Conservation (phyloP, 2,888 invertebrate genomes). For the Euphydryas editha region DNA sequence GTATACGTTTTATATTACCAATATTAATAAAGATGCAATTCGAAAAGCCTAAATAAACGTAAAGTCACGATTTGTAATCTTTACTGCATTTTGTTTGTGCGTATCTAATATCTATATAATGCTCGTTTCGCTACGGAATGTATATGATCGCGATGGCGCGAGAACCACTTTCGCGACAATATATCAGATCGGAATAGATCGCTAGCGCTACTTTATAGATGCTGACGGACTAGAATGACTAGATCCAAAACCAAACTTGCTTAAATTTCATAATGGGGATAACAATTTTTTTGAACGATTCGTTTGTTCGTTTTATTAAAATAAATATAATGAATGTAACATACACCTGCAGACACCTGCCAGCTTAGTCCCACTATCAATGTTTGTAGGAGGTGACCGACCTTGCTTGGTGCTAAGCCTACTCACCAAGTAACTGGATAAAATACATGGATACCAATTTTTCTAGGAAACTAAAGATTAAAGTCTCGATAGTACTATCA, state of each 20-base stretch:
- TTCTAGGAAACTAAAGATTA: too few species aligned
- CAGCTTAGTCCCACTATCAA: slow-evolving; percentile 29
- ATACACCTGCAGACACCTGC: slow-evolving; percentile 36
- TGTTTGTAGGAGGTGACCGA: slow-evolving; percentile 67
- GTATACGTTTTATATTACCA: neutral
- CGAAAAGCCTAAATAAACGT: slow-evolving; percentile 38
- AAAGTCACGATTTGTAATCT: slow-evolving; percentile 44
- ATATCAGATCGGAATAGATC: slow-evolving; percentile 28
- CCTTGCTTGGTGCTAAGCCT: slow-evolving; percentile 54
- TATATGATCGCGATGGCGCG: slow-evolving; percentile 53
- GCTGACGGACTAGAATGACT: slow-evolving; percentile 69
- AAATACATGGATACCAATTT: neutral
- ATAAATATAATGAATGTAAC: slow-evolving; percentile 44
- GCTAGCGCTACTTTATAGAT: slow-evolving; percentile 48
- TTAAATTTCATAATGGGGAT: slow-evolving; percentile 41
- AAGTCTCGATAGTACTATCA: too few species aligned
- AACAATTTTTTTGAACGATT: slow-evolving; percentile 28
- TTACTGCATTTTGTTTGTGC: slow-evolving; percentile 61
- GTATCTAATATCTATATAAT: too few species aligned
- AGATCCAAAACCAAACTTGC: slow-evolving; percentile 53
- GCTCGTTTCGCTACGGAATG: slow-evolving; percentile 68
- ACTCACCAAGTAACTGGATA: neutral
- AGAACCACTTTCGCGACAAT: slow-evolving; percentile 72
- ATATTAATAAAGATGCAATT: neutral
- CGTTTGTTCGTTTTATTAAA: slow-evolving; percentile 5